phyloP scores from a whole-genome alignment of 2,888 invertebrate species.

The Drosophila yooni region DNA sequence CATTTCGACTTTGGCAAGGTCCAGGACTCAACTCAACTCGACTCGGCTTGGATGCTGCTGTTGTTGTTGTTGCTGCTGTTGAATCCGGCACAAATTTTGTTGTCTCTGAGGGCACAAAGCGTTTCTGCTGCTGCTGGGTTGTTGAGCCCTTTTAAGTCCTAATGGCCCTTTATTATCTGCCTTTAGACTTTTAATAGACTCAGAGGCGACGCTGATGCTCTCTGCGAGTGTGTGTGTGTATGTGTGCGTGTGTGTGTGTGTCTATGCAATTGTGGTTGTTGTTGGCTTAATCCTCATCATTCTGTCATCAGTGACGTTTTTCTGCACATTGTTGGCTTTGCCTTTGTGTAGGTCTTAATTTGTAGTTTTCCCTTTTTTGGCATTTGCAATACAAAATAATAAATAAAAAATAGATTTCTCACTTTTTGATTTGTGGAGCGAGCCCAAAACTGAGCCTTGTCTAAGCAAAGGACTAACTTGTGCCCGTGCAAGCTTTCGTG shows the following conservation, averaged over 20 bases:
- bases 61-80: slow-evolving; percentile 23
- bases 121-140: slow-evolving; percentile 66
- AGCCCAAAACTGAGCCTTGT: slow-evolving; percentile 17
- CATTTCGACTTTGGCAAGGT: slow-evolving; percentile 78
- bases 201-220: slow-evolving; percentile 77
- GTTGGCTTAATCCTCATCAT: slow-evolving; percentile 84
- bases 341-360: slow-evolving; percentile 75
- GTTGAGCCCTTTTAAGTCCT: slow-evolving; percentile 85
- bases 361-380: slow-evolving; percentile 61
- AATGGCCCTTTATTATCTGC: slow-evolving; percentile 85
- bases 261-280: slow-evolving; percentile 58
- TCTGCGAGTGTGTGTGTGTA: slow-evolving; percentile 15
- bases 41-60: slow-evolving; percentile 25
- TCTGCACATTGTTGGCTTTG: slow-evolving; percentile 74
- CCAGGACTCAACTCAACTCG: slow-evolving; percentile 39
- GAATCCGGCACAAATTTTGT: slow-evolving; percentile 42
- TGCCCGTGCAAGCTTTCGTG: slow-evolving; percentile 7
- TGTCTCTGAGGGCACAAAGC: slow-evolving; percentile 57
- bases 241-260: slow-evolving; percentile 26
- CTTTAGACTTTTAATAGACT: slow-evolving; percentile 85
- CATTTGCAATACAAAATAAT: slow-evolving; percentile 50
- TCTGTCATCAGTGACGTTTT: slow-evolving; percentile 83
- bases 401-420: slow-evolving; percentile 35
- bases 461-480: slow-evolving; percentile 48
- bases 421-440: slow-evolving; percentile 62